Base-by-base conservation (phyloP, 2,113 vertebrate genomes). In the Seriola aureovittata region DNA sequence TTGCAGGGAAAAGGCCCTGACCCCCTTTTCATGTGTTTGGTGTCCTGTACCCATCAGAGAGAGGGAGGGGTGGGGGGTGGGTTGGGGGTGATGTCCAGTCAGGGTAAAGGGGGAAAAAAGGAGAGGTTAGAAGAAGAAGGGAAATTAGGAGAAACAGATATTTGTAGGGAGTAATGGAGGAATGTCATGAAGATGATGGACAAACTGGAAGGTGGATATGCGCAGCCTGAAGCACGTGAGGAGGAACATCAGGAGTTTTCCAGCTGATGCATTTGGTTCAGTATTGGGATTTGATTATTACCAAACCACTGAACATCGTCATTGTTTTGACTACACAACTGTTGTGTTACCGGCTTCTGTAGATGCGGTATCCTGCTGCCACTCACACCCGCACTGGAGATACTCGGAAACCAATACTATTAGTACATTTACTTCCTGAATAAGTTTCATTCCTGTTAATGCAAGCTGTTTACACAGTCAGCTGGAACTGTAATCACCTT, bases 1-100 rank as follows among this genome's bases (percentile, higher is more conserved):
- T 91, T 81, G 60, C 89, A 86, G 91, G 90, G 88, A 82, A 74
- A 87, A 84, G 19, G 59, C 82, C 88, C 92, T 90, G 85, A 75
- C 8, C 77, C 65, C 88, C 82, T 89, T 86, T 93, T 88, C 80
- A 91, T 92, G 88, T 94, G 90, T 95, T 94, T 85, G 76, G 84
- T 95, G 91, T 96, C 92, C 86, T 88, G 89, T 89, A 88, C 92
- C 93, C 92, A 91, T 94, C 91, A 95, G 93, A 93, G 91, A 91
- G 89, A 75, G 74, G 63, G 84, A 36, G 80, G 5, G 52, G 52
- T 62, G 34, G 1, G 1, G 23, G 40, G 38, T 3, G 42, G 0
- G 29, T 1, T 5, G 21, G 4, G n/a, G 14, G n/a, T 0, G 36
- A 36, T 69, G 36, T 73, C n/a, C 4, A 29, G 60, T 78, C 69